phyloP scores from a whole-genome alignment of 1,140 invertebrate species.

The Camponotus vicinus region DNA sequence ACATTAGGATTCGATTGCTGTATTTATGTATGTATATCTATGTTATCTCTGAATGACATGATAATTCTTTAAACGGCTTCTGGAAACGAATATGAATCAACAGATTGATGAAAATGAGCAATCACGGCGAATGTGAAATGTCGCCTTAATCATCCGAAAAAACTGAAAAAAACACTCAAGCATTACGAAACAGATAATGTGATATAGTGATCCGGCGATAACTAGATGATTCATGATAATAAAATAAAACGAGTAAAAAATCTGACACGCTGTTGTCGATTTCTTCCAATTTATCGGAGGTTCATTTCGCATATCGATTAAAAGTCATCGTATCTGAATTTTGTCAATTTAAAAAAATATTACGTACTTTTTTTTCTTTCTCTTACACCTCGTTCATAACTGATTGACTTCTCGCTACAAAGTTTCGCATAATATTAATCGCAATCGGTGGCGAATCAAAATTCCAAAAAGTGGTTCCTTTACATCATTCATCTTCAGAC shows the following conservation, averaged over 20 bases:
- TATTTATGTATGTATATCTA: background rate
- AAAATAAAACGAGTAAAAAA: background rate
- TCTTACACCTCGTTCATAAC: background rate
- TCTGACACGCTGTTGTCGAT: no score
- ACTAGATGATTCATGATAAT: background rate
- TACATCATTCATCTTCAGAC: background rate
- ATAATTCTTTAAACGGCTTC: constrained; percentile 46
- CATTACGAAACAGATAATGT: constrained; percentile 36
- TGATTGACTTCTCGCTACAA: background rate
- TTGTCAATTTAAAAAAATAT: no score
- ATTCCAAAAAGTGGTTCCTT: background rate
- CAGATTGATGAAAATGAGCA: background rate
- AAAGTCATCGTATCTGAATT: no score
- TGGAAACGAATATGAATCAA: constrained; percentile 29
- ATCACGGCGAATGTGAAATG: constrained; percentile 6
- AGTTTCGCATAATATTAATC: background rate
- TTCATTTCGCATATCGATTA: no score
- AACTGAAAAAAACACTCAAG: background rate
- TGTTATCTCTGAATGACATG: background rate
- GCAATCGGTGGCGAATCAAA: background rate
- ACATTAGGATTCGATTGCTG: background rate
- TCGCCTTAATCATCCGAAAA: constrained; percentile 16
- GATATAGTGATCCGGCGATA: background rate
- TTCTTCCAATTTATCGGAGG: no score
- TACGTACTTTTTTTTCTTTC: background rate